Conservation (phyloP, 2,113 vertebrate genomes). For the Syngnathus floridae region DNA sequence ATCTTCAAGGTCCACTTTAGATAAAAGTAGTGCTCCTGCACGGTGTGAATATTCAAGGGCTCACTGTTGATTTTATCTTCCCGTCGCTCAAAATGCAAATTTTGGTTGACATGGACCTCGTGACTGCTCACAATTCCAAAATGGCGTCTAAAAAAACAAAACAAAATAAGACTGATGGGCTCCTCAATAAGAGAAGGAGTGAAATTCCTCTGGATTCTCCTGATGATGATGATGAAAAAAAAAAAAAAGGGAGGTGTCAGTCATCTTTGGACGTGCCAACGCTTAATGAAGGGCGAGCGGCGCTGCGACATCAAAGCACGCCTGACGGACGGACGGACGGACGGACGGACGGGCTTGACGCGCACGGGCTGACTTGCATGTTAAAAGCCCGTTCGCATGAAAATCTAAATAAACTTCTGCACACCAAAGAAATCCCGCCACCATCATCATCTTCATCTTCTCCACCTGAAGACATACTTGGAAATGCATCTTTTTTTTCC, state of each 20-base stretch:
- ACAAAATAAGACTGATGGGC: background rate
- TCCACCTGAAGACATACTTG: constrained; percentile 42
- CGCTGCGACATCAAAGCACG: constrained; percentile 62
- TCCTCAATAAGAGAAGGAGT: constrained; percentile 32
- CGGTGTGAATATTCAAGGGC: too few relatives aligned
- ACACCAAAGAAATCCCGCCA: constrained; percentile 23
- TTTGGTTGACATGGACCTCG: too few relatives aligned
- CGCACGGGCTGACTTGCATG: constrained; percentile 49
- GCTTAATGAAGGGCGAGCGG: constrained; percentile 57
- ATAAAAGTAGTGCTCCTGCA: too few relatives aligned
- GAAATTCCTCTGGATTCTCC: constrained; percentile 38
- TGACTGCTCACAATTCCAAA: too few relatives aligned
- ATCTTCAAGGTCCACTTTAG: too few relatives aligned
- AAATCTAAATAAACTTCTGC: constrained; percentile 37
- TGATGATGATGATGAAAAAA: constrained; percentile 50
- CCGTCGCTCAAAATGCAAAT: too few relatives aligned
- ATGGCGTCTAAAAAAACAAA: constrained; percentile 4
- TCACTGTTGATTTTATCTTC: too few relatives aligned
- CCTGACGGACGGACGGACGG: constrained; percentile 51
- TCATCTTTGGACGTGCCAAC: constrained; percentile 52
- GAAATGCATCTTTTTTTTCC: constrained; percentile 43
- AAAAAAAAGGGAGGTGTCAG: constrained; percentile 19
- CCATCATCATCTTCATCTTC: background rate
- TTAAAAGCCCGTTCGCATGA: constrained; percentile 54
- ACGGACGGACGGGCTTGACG: background rate